Base-by-base conservation (phyloP, 2,113 vertebrate species). In the Sander vitreus region DNA sequence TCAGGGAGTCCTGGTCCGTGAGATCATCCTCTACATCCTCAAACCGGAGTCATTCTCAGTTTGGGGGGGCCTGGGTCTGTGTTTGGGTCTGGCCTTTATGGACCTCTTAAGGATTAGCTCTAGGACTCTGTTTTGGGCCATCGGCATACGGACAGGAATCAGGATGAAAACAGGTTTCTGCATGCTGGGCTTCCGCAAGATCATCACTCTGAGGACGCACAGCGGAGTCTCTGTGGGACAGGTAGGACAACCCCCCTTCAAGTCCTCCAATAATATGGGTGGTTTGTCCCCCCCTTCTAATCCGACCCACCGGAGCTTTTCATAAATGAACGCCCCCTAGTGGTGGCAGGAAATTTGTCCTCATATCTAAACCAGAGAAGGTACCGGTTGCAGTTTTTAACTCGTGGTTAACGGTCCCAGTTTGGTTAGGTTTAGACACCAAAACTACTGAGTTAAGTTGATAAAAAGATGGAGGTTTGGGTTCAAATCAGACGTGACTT, bases 111-210 rank as follows among this genome's bases (percentile, higher is more conserved):
- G 67, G 50, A 30, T 19, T 0, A 21, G 48, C 18, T 54, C 50
- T 9, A 6, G 53, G 11, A 14, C 51, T 43, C 33, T 57, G 13
- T 36, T n/a, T 10, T 71, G 33, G 33, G 21, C 21, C 2, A 9
- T 71, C 0, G 55, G 36, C 68, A 15, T 71, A 8, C 55, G 68
- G 9, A 57, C 51, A 1, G 68, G 21, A 8, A 11, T 71, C 68
- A 71, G 68, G n/a, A 21, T 71, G 33, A 57, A 43, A 6, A 6
- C 51, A 3, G 68, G 51, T 5, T 57, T 71, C 68, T 43, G 68
- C 51, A 55, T 43, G 68, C 33, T 71, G 33, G 68, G 68, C 33
- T 55, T 71, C 51, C 14, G 25, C 33, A 71, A 55, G 68, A 55
- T 55, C 68, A 1, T 55, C 7, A 16, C 68, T 23, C 68, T 71